phyloP scores from a whole-genome alignment of 2,888 invertebrate species.

The Chaitophorus viminalis region DNA sequence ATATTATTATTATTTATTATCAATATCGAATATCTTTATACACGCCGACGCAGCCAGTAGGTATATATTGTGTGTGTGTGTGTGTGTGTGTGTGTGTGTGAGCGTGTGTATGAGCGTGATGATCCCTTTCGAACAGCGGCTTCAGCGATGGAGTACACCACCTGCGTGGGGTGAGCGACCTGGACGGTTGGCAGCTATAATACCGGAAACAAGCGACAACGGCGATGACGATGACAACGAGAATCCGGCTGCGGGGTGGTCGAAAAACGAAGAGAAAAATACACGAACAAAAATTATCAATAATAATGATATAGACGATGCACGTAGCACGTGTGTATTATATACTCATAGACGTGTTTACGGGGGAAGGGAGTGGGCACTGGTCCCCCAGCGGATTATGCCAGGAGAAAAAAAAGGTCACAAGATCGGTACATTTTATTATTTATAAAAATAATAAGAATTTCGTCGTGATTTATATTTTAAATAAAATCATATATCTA shows the following conservation, averaged over 20 bases:
- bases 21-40: background rate
- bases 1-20: too few species aligned
- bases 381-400: too few species aligned
- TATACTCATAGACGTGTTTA: too few species aligned
- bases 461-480: too few species aligned
- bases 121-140: background rate
- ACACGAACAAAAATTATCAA: background rate
- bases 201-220: constrained; percentile 25
- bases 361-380: too few species aligned
- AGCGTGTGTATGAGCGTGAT: background rate
- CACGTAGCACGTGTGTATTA: background rate
- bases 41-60: background rate
- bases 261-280: constrained; percentile 7
- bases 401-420: too few species aligned
- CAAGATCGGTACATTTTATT: too few species aligned
- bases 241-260: constrained; percentile 7
- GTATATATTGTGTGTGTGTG: background rate
- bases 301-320: background rate
- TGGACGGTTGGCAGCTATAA: background rate
- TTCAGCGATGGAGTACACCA: background rate
- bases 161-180: constrained; percentile 42
- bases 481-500: too few species aligned
- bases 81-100: background rate
- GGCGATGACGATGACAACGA: background rate
- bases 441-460: too few species aligned